Evolutionary conservation across 1,140 invertebrate genomes (phyloP).

Genomic region (Linepithema humile): DNA sequence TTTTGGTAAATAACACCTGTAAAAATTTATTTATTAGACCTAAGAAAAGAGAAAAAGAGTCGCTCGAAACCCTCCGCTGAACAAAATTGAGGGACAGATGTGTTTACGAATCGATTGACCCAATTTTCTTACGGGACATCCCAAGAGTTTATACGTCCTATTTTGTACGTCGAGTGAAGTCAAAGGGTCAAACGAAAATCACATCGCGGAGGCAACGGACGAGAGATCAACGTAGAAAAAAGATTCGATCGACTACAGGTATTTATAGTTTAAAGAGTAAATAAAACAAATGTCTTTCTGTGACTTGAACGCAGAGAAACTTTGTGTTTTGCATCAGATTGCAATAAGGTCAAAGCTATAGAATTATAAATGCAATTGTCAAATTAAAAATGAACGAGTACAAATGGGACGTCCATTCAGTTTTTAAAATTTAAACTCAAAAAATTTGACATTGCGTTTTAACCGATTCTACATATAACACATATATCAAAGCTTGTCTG

Average conservation of each 20-base stretch:
- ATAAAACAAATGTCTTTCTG: slow-evolving; percentile 28
- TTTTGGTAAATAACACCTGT: neutral
- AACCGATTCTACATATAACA: neutral
- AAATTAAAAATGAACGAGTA: no score
- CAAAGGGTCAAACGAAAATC: slow-evolving; percentile 23
- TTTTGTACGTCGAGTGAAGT: slow-evolving; percentile 65
- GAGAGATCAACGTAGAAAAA: slow-evolving; percentile 46
- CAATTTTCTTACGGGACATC: slow-evolving; percentile 14
- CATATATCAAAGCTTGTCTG: neutral
- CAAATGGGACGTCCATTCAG: no score
- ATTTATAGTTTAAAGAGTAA: slow-evolving; percentile 17
- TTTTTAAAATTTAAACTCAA: slow-evolving; percentile 11
- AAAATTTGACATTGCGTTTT: slow-evolving; percentile 2
- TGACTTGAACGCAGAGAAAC: slow-evolving; percentile 39
- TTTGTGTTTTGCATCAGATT: neutral
- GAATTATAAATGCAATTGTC: slow-evolving; percentile 25
- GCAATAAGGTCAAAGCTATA: slow-evolving; percentile 20
- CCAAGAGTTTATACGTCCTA: slow-evolving; percentile 6
- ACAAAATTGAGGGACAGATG: neutral
- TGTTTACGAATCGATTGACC: slow-evolving; percentile 31
- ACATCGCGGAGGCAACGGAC: neutral
- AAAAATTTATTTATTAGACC: slow-evolving; percentile 15
- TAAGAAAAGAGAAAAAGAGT: slow-evolving; percentile 29
- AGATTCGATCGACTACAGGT: slow-evolving; percentile 27
- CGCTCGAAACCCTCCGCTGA: slow-evolving; percentile 1